These are phyloP conservation scores for Sitobion miscanthi DNA, from an alignment of 1,140 invertebrate genomes.

Conservation along the genomic window DNA sequence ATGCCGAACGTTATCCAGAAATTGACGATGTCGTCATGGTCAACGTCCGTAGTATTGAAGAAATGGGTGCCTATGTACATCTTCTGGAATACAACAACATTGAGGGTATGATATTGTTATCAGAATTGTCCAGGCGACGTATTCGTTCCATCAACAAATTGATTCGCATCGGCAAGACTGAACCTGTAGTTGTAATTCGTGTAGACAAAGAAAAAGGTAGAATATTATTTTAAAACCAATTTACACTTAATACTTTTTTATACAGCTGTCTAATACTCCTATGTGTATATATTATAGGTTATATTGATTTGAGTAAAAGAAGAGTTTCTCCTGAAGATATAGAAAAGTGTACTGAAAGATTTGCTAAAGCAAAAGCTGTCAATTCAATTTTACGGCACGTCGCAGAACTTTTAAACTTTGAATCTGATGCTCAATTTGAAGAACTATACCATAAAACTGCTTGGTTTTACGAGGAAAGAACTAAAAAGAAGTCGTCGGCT, in stretches of 20 bases:
- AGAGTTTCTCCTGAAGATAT: conserved; percentile 98
- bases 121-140: conserved; percentile 96
- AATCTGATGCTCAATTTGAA: conserved; percentile 90
- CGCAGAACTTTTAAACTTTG: conserved; percentile 91
- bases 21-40: conserved; percentile 99
- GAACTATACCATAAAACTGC: conserved; percentile 97
- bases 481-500: conserved; percentile 92
- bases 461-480: conserved; percentile 98
- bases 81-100: conserved; percentile 98
- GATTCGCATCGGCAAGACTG: conserved; percentile 97
- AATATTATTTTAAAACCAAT: background rate
- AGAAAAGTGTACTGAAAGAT: conserved; percentile 97
- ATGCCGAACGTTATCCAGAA: conserved; percentile 97
- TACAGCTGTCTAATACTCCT: background rate
- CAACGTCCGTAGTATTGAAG: conserved; percentile 96
- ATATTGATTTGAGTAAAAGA: conserved; percentile 99
- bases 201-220: conserved; percentile 99
- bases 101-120: conserved; percentile 94
- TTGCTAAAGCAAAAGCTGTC: conserved; percentile 97
- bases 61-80: conserved; percentile 99
- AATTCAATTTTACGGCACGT: conserved; percentile 98
- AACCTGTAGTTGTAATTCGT: conserved; percentile 98
- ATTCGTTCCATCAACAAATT: conserved; percentile 99
- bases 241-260: background rate
- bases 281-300: conserved; percentile 70